Evolutionary conservation across 2,888 invertebrate genomes (phyloP).

Genomic region (Drosophila macrospina): DNA sequence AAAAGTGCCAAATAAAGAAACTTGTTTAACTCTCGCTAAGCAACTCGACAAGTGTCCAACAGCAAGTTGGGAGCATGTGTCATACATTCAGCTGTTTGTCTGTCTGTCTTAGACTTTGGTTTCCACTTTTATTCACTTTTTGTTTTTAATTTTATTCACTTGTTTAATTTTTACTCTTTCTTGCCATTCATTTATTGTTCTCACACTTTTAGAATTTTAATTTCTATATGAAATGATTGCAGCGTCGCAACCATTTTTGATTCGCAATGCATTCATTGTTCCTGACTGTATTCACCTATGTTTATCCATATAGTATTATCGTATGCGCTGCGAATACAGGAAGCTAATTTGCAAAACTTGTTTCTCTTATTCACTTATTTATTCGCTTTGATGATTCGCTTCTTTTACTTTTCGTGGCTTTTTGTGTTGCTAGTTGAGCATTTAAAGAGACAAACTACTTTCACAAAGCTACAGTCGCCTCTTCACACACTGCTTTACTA

Average conservation of each 20-base stretch:
- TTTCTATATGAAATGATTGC: slow-evolving; percentile 26
- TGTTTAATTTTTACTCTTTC: slow-evolving; percentile 35
- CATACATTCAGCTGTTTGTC: slow-evolving; percentile 31
- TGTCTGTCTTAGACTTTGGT: slow-evolving; percentile 14
- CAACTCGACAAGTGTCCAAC: slow-evolving; percentile 40
- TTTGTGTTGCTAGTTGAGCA: slow-evolving; percentile 21
- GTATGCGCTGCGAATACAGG: slow-evolving; percentile 43
- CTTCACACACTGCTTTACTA: not conserved
- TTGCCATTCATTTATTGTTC: slow-evolving; percentile 29
- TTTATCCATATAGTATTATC: slow-evolving; percentile 1
- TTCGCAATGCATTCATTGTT: slow-evolving; percentile 41
- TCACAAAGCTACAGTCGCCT: slow-evolving; percentile 29
- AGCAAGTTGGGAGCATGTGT: slow-evolving; percentile 44
- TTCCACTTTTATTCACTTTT: slow-evolving; percentile 24
- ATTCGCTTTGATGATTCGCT: slow-evolving; percentile 24
- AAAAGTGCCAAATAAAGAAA: slow-evolving; percentile 70
- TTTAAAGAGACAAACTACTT: slow-evolving; percentile 29
- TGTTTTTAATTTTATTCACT: slow-evolving; percentile 17
- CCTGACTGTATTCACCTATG: slow-evolving; percentile 7
- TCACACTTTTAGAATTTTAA: slow-evolving; percentile 50
- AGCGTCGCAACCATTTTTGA: slow-evolving; percentile 23
- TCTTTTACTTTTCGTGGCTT: slow-evolving; percentile 10
- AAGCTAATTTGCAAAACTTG: slow-evolving; percentile 57
- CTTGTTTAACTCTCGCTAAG: slow-evolving; percentile 55
- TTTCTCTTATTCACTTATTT: slow-evolving; percentile 27